Conservation (phyloP, 2,888 invertebrate genomes). For the Acrobasis suavella region DNA sequence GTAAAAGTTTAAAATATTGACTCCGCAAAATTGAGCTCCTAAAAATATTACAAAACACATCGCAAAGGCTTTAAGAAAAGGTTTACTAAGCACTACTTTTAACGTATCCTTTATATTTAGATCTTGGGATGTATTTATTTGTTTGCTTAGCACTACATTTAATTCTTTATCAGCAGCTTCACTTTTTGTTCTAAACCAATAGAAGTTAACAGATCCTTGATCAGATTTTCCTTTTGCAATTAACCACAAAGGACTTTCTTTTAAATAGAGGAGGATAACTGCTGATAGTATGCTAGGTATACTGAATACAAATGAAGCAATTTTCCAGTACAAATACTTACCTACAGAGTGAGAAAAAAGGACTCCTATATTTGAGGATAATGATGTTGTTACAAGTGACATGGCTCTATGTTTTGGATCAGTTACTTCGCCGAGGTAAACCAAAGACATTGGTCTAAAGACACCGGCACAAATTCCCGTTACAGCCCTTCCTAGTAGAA, state of each 20-base stretch:
- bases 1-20: constrained; percentile 53
- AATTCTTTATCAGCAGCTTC: constrained; percentile 48
- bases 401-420: constrained; percentile 53
- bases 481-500: constrained; percentile 51
- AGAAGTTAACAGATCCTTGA: constrained; percentile 46
- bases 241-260: constrained; percentile 61
- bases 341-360: constrained; percentile 48
- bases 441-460: constrained; percentile 44
- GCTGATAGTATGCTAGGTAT: constrained; percentile 43
- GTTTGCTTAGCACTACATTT: constrained; percentile 40
- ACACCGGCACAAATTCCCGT: constrained; percentile 50
- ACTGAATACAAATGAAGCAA: constrained; percentile 42
- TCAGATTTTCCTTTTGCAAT: constrained; percentile 48
- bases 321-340: constrained; percentile 47
- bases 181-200: constrained; percentile 48
- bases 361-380: constrained; percentile 44
- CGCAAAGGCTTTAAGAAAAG: constrained; percentile 43
- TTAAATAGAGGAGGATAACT: constrained; percentile 41
- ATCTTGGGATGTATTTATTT: constrained; percentile 34
- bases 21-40: constrained; percentile 49
- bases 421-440: constrained; percentile 54
- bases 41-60: constrained; percentile 41
- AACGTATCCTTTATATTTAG: constrained; percentile 37
- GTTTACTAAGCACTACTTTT: constrained; percentile 41
- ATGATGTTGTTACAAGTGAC: constrained; percentile 43